A percentile compares a stretch with the other conserved stretches of the same genome.
Evolutionary conservation across 1,140 invertebrate genomes (phyloP).

Genomic region (Dendroctonus ponderosae): DNA sequence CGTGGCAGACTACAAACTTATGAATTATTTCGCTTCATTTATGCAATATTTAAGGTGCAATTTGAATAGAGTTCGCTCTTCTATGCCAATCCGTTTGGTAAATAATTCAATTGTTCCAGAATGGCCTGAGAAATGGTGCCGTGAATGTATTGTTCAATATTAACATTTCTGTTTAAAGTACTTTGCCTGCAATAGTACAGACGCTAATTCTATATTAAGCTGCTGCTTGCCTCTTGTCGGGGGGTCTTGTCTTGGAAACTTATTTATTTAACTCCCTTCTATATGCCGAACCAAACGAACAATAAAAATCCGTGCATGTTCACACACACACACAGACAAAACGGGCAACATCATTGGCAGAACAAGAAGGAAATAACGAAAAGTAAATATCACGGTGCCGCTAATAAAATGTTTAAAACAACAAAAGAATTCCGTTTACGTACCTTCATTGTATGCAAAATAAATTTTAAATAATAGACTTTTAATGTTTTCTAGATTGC

Average conservation of each 20-base stretch:
- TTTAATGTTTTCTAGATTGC: slow-evolving; percentile 5
- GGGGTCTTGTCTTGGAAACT: neutral
- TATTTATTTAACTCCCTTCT: neutral
- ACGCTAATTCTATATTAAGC: slow-evolving; percentile 44
- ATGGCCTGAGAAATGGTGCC: slow-evolving; percentile 47
- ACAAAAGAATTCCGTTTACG: slow-evolving; percentile 20
- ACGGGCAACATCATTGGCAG: neutral
- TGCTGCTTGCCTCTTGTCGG: neutral
- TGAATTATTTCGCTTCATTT: slow-evolving; percentile 53
- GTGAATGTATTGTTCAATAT: slow-evolving; percentile 49
- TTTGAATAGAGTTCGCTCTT: slow-evolving; percentile 52
- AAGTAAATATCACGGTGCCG: slow-evolving; percentile 18
- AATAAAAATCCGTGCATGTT: neutral
- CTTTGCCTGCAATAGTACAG: slow-evolving; percentile 33
- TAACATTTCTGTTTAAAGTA: slow-evolving; percentile 48
- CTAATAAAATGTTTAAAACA: slow-evolving; percentile 15
- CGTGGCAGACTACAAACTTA: slow-evolving; percentile 53
- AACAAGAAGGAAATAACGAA: slow-evolving; percentile 16
- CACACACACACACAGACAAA: neutral
- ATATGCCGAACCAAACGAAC: neutral
- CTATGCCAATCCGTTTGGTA: slow-evolving; percentile 52
- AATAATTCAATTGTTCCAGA: slow-evolving; percentile 53
- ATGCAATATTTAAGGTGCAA: slow-evolving; percentile 53
- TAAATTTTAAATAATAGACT: slow-evolving; percentile 23
- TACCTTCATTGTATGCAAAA: slow-evolving; percentile 21